These are phyloP conservation scores for Norana najaformis DNA, from an alignment of 2,888 invertebrate species.

Conservation along the genomic window DNA sequence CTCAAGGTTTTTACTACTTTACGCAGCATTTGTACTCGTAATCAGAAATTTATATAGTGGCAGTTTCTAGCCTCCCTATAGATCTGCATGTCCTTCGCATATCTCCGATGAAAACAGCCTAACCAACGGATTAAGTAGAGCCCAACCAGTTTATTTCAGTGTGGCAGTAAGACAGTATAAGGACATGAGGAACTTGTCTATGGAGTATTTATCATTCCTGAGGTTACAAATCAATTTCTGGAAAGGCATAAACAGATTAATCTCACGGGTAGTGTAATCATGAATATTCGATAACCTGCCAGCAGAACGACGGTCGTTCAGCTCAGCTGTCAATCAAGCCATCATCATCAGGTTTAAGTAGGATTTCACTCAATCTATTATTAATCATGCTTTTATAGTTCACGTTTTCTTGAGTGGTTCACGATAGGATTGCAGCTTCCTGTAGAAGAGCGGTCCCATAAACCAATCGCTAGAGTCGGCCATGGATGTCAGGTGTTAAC, in stretches of 20 bases:
- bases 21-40: not conserved
- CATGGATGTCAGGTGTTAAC: not conserved
- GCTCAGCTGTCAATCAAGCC: not conserved
- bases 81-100: too few species aligned
- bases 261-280: not conserved
- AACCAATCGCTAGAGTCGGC: not conserved
- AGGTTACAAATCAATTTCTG: not conserved
- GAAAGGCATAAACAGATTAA: not conserved
- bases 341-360: not conserved
- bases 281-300: not conserved
- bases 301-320: not conserved
- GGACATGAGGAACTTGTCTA: not conserved
- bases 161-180: too few species aligned
- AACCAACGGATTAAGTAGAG: too few species aligned
- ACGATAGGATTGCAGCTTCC: too few species aligned
- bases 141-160: too few species aligned
- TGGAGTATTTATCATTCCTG: not conserved
- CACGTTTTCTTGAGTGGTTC: too few species aligned
- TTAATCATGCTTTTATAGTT: not conserved
- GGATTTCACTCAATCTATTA: not conserved
- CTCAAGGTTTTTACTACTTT: constrained; percentile 50
- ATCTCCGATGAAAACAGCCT: too few species aligned
- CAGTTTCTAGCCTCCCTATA: too few species aligned
- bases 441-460: not conserved
- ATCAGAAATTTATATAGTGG: not conserved